These are phyloP conservation scores for Dioctria rufipes DNA, from an alignment of 2,888 invertebrate genomes.

Conservation along the genomic window DNA sequence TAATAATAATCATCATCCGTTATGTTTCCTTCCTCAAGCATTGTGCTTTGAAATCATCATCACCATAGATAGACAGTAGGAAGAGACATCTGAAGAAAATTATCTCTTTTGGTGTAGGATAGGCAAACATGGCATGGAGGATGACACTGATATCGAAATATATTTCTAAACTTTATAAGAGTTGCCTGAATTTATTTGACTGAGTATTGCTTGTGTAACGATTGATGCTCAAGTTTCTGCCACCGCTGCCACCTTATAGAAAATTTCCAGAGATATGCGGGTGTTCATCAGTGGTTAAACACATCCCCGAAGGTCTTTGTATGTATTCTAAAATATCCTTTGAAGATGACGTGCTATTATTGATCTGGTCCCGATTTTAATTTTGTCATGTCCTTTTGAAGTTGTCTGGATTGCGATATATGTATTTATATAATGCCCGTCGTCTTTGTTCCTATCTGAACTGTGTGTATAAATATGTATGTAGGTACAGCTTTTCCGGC, in stretches of 20 bases:
- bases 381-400: conserved; percentile 8
- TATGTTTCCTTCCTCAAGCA: neutral
- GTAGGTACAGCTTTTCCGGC: no score
- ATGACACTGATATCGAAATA: conserved; percentile 5
- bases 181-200: no score
- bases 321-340: neutral
- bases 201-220: neutral
- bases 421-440: no score
- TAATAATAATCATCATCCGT: neutral
- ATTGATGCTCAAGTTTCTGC: neutral
- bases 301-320: neutral
- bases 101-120: neutral
- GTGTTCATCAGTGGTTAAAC: neutral
- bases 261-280: neutral
- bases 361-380: conserved; percentile 44
- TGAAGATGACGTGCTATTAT: conserved; percentile 43
- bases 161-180: neutral
- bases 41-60: neutral
- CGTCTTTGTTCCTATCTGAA: no score
- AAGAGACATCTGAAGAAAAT: neutral
- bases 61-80: neutral
- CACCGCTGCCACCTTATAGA: neutral
- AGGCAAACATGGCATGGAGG: neutral
- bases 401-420: no score
- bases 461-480: no score